Evolutionary conservation across 2,888 invertebrate species (phyloP), one percentile per base, ranked within the genome.

Genomic region (Napeogenes sylphis): DNA sequence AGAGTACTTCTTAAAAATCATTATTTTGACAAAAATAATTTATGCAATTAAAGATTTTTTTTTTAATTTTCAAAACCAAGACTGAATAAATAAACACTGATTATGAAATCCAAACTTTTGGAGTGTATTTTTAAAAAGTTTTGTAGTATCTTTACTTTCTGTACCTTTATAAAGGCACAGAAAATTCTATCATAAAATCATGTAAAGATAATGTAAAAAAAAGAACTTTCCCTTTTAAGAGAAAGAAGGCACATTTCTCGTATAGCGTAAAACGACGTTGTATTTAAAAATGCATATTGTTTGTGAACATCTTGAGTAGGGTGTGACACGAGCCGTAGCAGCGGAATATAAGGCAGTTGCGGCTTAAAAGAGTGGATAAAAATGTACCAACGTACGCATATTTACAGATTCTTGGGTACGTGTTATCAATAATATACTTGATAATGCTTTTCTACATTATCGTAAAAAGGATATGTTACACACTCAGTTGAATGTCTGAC

Each of bases 281-380:
- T 77, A 73, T 78, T 82, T 80, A 82, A 83, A 79, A 80, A 82
- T 83, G 77, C 70, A 81, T 77, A 75, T 72, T 73, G 74, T 76
- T 75, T 70, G 65, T 71, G 70, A 74, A 71, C 68, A 46, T 65
- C 58, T 58, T 65, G 66, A 68, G 68, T 63, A 67, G 66, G 68
- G 67, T 70, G 73, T 75, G 73, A 75, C 74, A 69, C 72, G 70
- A 73, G 71, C 68, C 68, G 65, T 70, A 70, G 70, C 70, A 68
- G 69, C 70, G 71, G 75, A 76, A 71, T 75, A 75, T 73, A 68
- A 68, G 68, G 63, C 66, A 70, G 70, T 64, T 65, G 72, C 73
- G 68, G 70, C 75, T 78, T 75, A 77, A 21, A 77, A 76, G 79
- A 74, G 77, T 70, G 71, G 71, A 67, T 68, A 69, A 61, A 66